phyloP scores from a whole-genome alignment of 35 echinoderm and acorn worm genomes.

The Amphiura filiformis region DNA sequence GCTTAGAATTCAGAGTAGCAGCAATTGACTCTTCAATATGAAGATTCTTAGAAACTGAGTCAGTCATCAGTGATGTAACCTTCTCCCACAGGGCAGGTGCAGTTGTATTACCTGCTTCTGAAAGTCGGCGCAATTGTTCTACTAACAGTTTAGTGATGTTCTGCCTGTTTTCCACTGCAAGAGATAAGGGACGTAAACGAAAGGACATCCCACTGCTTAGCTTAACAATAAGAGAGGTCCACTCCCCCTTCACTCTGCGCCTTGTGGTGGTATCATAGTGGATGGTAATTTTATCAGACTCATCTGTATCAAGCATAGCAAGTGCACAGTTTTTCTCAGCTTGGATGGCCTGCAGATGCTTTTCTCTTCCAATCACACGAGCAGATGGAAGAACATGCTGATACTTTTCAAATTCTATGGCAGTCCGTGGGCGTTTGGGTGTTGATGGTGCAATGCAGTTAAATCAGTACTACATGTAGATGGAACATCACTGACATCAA shows the following conservation, averaged over 20 bases:
- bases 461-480: too few relatives aligned
- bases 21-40: conserved; percentile 20
- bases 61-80: conserved; percentile 28
- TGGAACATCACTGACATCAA: not conserved
- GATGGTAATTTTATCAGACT: not conserved
- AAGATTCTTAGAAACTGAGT: conserved; percentile 15
- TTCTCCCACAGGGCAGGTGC: conserved; percentile 24
- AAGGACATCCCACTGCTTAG: not conserved
- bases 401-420: too few relatives aligned
- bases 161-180: conserved; percentile 24
- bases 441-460: too few relatives aligned
- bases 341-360: conserved; percentile 4
- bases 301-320: not conserved
- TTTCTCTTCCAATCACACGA: not conserved
- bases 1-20: conserved; percentile 12
- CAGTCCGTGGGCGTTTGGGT: too few relatives aligned
- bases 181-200: conserved; percentile 13
- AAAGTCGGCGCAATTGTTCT: not conserved
- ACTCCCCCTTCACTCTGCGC: conserved; percentile 14
- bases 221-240: conserved; percentile 26
- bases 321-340: not conserved
- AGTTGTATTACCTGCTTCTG: conserved; percentile 29
- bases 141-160: conserved; percentile 27
- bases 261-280: conserved; percentile 42
- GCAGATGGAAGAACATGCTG: too few relatives aligned